Percentiles rank a stretch among this genome's conserved stretches.
phyloP scores from a whole-genome alignment of 2,888 invertebrate genomes.

The Epinotia brunnichana region DNA sequence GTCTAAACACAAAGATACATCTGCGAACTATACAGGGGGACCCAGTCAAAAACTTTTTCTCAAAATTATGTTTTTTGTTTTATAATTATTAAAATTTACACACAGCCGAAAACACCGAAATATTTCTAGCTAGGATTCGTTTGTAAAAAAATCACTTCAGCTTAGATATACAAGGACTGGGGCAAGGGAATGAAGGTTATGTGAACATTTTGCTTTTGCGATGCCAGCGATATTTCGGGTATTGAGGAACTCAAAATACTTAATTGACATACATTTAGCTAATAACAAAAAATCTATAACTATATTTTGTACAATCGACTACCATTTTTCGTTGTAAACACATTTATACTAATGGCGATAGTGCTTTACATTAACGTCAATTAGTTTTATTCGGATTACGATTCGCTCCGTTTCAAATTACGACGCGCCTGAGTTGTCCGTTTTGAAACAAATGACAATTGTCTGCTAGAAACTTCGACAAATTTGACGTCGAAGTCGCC shows the following conservation, averaged over 20 bases:
- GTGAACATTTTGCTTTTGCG: conserved; percentile 85
- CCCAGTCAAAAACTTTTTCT: conserved; percentile 75
- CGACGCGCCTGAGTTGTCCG: conserved; percentile 3
- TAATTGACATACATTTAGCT: conserved; percentile 53
- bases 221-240: conserved; percentile 73
- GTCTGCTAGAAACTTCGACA: neutral
- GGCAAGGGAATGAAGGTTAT: conserved; percentile 69
- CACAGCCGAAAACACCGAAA: conserved; percentile 83
- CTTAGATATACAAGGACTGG: conserved; percentile 67
- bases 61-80: conserved; percentile 76
- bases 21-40: conserved; percentile 69
- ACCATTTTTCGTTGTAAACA: conserved; percentile 81
- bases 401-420: neutral
- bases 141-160: conserved; percentile 68
- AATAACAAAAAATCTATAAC: conserved; percentile 68
- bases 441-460: neutral
- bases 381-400: conserved; percentile 26
- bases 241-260: conserved; percentile 27
- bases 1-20: conserved; percentile 68
- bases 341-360: conserved; percentile 65
- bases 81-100: conserved; percentile 77
- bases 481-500: neutral
- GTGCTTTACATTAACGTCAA: conserved; percentile 56
- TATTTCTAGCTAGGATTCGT: conserved; percentile 75
- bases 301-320: conserved; percentile 62